Conservation (phyloP, 2,888 invertebrate genomes). For the Agriopis aurantiaria region DNA sequence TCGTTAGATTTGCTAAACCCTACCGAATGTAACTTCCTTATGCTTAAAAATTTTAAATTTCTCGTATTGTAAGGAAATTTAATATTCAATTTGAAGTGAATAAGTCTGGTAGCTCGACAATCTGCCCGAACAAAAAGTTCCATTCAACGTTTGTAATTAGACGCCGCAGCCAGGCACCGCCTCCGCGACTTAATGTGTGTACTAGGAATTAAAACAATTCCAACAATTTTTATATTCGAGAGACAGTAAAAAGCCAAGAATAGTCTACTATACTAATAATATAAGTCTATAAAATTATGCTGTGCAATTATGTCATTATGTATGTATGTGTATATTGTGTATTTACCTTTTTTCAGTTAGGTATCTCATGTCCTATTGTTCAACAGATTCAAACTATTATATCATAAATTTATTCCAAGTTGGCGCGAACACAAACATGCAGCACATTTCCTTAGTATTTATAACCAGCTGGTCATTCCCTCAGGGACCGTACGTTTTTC, state of each 20-base stretch:
- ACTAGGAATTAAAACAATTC: slow-evolving; percentile 52
- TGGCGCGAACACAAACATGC: too few species aligned
- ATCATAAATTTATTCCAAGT: too few species aligned
- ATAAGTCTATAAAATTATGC: slow-evolving; percentile 8
- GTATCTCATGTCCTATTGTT: too few species aligned
- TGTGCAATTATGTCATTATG: neutral
- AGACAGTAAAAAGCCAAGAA: slow-evolving; percentile 39
- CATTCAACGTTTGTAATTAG: slow-evolving; percentile 79
- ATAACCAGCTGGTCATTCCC: too few species aligned
- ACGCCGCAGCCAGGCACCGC: slow-evolving; percentile 60
- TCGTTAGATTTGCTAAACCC: slow-evolving; percentile 40
- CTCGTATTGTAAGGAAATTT: slow-evolving; percentile 60
- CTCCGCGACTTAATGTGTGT: slow-evolving; percentile 54
- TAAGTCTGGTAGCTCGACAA: slow-evolving; percentile 74
- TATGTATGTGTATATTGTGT: neutral
- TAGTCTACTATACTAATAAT: too few species aligned
- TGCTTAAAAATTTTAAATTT: slow-evolving; percentile 53
- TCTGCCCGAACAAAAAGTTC: slow-evolving; percentile 75
- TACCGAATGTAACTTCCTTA: slow-evolving; percentile 42
- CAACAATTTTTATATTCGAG: slow-evolving; percentile 41
- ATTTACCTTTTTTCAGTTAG: too few species aligned
- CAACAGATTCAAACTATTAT: too few species aligned
- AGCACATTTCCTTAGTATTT: too few species aligned
- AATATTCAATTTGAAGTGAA: slow-evolving; percentile 77
- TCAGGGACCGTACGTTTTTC: too few species aligned